A percentile compares a stretch with the other conserved stretches of the same genome.
These are phyloP conservation scores for Incurvaria masculella DNA, from an alignment of 2,888 invertebrate genomes.

Conservation along the genomic window DNA sequence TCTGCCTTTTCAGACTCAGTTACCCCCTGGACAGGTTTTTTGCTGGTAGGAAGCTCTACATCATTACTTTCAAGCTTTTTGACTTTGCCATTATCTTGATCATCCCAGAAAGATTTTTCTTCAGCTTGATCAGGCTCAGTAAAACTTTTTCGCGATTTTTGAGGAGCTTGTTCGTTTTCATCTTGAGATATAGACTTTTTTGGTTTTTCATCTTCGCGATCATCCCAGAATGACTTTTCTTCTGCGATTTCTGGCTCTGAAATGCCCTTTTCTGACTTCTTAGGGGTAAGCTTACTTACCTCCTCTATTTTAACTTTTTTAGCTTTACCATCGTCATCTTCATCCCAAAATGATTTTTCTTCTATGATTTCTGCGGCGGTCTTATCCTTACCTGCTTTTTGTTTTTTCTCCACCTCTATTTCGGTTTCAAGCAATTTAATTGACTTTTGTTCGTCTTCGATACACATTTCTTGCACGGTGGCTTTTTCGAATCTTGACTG, in stretches of 20 bases:
- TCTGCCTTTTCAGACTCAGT: conserved; percentile 23
- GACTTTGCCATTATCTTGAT: conserved; percentile 20
- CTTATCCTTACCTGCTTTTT: conserved; percentile 17
- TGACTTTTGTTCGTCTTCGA: conserved; percentile 24
- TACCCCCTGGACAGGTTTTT: conserved; percentile 28
- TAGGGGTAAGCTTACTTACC: conserved; percentile 18
- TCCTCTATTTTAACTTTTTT: conserved; percentile 6
- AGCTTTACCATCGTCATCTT: conserved; percentile 3
- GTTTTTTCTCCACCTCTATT: conserved; percentile 26
- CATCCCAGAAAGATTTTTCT: conserved; percentile 29
- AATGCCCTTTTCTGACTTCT: conserved; percentile 22
- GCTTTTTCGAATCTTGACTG: conserved; percentile 48
- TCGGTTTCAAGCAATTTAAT: conserved; percentile 31
- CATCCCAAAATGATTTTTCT: conserved; percentile 11
- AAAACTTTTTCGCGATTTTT: conserved; percentile 23
- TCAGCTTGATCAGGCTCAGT: conserved; percentile 23
- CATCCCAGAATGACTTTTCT: conserved; percentile 36
- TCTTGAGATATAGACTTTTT: conserved; percentile 27
- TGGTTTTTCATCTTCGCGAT: conserved; percentile 23
- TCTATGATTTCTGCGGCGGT: conserved; percentile 14
- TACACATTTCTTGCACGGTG: conserved; percentile 29
- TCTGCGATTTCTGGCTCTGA: conserved; percentile 26
- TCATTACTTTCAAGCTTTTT: conserved; percentile 26
- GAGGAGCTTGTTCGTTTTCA: conserved; percentile 19
- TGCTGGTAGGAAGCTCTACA: conserved; percentile 21